phyloP scores from a whole-genome alignment of 1,140 invertebrate species.

The Gryon sp. region DNA sequence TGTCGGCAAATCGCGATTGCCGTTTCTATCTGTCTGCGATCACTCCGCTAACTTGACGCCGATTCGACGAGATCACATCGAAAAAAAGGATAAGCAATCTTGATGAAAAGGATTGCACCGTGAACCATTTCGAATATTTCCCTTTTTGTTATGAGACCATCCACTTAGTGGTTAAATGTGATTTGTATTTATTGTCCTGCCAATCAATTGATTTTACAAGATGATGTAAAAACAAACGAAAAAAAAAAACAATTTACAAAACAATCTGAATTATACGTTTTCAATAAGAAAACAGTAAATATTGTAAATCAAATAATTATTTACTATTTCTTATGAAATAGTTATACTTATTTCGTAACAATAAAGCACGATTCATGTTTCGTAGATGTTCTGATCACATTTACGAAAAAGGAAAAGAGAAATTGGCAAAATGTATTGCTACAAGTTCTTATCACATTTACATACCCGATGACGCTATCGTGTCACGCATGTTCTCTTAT shows the following conservation, averaged over 20 bases:
- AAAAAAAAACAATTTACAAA: too few species aligned
- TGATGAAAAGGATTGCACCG: slow-evolving; percentile 6
- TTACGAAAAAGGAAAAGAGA: slow-evolving; percentile 48
- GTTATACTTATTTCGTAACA: slow-evolving; percentile 25
- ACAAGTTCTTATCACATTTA: slow-evolving; percentile 74
- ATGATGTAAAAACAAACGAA: too few species aligned
- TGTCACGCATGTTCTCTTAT: slow-evolving; percentile 64
- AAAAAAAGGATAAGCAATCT: slow-evolving; percentile 7
- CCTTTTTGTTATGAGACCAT: slow-evolving; percentile 48
- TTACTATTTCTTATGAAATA: slow-evolving; percentile 19
- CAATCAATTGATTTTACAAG: slow-evolving; percentile 5
- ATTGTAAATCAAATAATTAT: too few species aligned
- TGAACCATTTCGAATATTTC: slow-evolving; percentile 46
- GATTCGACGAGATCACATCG: slow-evolving; percentile 47
- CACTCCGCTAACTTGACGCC: slow-evolving; percentile 53
- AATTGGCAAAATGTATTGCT: slow-evolving; percentile 72
- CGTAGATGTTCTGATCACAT: slow-evolving; percentile 9
- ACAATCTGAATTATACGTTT: too few species aligned
- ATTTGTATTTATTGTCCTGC: slow-evolving; percentile 13
- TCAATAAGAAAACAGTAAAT: too few species aligned
- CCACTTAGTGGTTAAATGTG: slow-evolving; percentile 26
- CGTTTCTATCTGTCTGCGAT: slow-evolving; percentile 63
- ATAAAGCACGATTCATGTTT: slow-evolving; percentile 38
- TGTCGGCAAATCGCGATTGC: slow-evolving; percentile 63
- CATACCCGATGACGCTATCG: slow-evolving; percentile 73